A percentile compares a stretch with the other conserved stretches of the same genome.
These are phyloP conservation scores for Lydus trimaculatus DNA, from an alignment of 2,888 invertebrate genomes.

Conservation along the genomic window DNA sequence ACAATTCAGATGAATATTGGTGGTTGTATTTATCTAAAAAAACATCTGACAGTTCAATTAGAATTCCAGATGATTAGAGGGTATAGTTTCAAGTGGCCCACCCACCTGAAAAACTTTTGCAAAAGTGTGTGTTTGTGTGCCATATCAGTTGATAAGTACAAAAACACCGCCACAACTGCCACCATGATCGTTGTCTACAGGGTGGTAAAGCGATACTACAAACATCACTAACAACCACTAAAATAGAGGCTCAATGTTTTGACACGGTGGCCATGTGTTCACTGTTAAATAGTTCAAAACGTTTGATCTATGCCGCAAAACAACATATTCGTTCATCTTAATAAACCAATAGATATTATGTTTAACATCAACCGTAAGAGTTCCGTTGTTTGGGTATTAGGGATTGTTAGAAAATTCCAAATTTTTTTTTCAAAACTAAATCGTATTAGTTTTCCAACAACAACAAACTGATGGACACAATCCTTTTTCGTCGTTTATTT, in stretches of 20 bases:
- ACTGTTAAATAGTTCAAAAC: conserved; percentile 38
- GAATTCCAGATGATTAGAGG: conserved; percentile 20
- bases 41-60: neutral
- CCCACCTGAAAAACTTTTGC: conserved; percentile 40
- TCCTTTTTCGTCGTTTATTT: neutral
- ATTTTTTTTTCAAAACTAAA: neutral
- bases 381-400: neutral
- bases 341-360: conserved; percentile 8
- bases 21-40: neutral
- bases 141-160: conserved; percentile 5
- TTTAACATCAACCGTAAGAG: conserved; percentile 4
- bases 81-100: conserved; percentile 34
- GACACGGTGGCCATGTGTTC: conserved; percentile 54
- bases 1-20: neutral
- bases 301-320: conserved; percentile 31
- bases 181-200: conserved; percentile 25
- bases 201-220: conserved; percentile 30
- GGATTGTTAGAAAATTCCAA: neutral
- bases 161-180: conserved; percentile 26
- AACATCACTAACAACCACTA: conserved; percentile 31
- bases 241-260: conserved; percentile 46
- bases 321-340: conserved; percentile 11
- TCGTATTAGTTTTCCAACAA: neutral
- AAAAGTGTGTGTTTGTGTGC: conserved; percentile 17
- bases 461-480: conserved; percentile 1